Base-by-base conservation (phyloP, 2,797 vertebrate species). In the Rhinogobio ventralis region DNA sequence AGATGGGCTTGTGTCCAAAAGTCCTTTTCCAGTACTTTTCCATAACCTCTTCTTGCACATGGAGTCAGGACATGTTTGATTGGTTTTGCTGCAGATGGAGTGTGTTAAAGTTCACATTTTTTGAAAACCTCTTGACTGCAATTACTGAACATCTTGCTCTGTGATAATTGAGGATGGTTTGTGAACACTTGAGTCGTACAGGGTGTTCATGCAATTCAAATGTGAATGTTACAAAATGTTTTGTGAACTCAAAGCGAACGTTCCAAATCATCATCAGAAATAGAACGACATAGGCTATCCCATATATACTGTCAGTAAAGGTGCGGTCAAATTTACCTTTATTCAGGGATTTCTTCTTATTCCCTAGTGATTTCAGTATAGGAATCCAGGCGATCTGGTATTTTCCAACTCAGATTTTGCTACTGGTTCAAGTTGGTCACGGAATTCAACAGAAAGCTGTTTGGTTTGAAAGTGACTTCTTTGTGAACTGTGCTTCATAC, bases 1-100 rank as follows among this genome's bases (percentile, higher is more conserved):
- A 87, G 85, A 83, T 67, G 87, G 85, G 87, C 84, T 33, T n/a
- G 79, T 36, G 57, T 89, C 89, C 90, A 91, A 89, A 90, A 86
- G 45, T 69, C 73, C 77, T 77, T 87, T 64, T 64, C 60, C 71
- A 23, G 89, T 90, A 84, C 51, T 87, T 93, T 91, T 90, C 85
- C 86, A 68, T 89, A 87, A 75, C 20, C 36, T 85, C 53, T 83
- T 46, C 84, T 82, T 79, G 87, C 90, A 80, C 75, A 85, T 45
- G 62, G 78, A 23, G 51, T 36, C 30, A 23, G 67, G 46, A 67
- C n/a, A 11, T 51, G 36, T 79, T 60, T 79, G 51, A 78, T 74
- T 55, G 80, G n/a, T 36, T 78, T 51, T 53, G 45, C 62, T 20
- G 46, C 76, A 67, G 15, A 80, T 51, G 82, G 36, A 80, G 60